phyloP scores from a whole-genome alignment of 1,140 invertebrate species.

The Papilio polyxenes region DNA sequence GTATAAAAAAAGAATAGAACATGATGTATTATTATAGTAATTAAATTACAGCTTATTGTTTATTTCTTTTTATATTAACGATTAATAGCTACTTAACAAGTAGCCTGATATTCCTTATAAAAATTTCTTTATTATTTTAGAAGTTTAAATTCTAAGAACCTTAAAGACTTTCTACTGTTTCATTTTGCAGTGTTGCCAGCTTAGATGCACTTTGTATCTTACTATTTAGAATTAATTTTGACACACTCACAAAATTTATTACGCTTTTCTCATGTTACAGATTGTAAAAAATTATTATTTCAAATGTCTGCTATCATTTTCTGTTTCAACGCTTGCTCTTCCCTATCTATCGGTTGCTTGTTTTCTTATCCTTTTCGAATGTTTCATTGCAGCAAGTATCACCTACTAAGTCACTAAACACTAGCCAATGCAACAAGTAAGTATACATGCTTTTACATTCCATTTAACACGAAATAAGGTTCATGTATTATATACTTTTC shows the following conservation, averaged over 20 bases:
- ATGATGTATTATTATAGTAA: too few species aligned
- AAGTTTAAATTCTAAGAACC: background rate
- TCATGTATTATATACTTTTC: background rate
- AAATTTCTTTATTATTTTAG: too few species aligned
- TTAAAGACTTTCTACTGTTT: background rate
- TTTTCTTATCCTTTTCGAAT: slow-evolving; percentile 69
- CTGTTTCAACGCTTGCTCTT: slow-evolving; percentile 55
- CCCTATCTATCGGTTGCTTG: slow-evolving; percentile 59
- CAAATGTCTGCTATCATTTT: slow-evolving; percentile 48
- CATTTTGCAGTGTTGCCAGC: background rate
- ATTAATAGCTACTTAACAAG: too few species aligned
- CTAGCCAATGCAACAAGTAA: slow-evolving; percentile 75
- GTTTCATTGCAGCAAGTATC: slow-evolving; percentile 79
- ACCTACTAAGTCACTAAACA: slow-evolving; percentile 79
- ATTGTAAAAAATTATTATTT: slow-evolving; percentile 42
- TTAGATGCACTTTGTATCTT: background rate
- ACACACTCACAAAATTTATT: background rate
- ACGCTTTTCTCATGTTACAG: slow-evolving; percentile 35
- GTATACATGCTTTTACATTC: slow-evolving; percentile 51
- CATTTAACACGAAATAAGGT: slow-evolving; percentile 8
- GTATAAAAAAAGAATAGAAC: background rate
- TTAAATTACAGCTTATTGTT: too few species aligned
- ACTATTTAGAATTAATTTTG: background rate
- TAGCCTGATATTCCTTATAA: too few species aligned
- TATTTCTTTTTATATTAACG: too few species aligned